Evolutionary conservation across 2,888 invertebrate species (phyloP), one percentile per base, ranked within the genome.

Genomic region (Cerastis rubricosa): DNA sequence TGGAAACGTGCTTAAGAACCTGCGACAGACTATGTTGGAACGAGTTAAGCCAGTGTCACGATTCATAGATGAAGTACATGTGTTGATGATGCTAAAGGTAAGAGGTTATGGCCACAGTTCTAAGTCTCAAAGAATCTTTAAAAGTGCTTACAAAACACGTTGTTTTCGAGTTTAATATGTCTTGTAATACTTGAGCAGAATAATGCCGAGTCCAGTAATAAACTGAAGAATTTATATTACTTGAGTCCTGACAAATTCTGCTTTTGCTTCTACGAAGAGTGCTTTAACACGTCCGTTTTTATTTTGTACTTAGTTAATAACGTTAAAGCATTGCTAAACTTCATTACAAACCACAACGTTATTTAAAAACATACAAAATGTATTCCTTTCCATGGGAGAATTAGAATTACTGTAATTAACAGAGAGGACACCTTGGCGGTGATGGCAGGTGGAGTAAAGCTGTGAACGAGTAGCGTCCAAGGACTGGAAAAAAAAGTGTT

Each of bases 1-100:
- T 87, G 81, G 80, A 76, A 89, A 93, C 94, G 94, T 94, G 95
- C 91, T 89, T 83, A 92, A 94, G 93, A 87, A 80, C 84, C 82
- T 75, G 76, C 71, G 74, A 78, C 66, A 71, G 72, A 81, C 84
- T 83, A 76, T 67, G 72, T 85, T 78, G 71, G 78, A 87, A 90
- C 86, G 86, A 89, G 90, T 88, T 89, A 86, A 87, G 85, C 78
- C 89, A 85, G 76, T 85, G 81, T 86, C 85, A 87, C 88, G 87
- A 85, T 81, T 74, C 78, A 81, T 74, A 80, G 70, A 81, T 83
- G 80, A 85, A 84, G 88, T 78, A 78, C n/a, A n/a, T 80, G 57
- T 67, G 72, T 75, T 74, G 74, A 77, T 80, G 78, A 81, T 67
- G 71, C 29, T 79, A 76, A 80, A 61, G 80, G 80, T 78, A 78